A percentile compares a stretch with the other conserved stretches of the same genome.
Conservation (phyloP, 2,888 invertebrate genomes). For the Vanessa cardui region DNA sequence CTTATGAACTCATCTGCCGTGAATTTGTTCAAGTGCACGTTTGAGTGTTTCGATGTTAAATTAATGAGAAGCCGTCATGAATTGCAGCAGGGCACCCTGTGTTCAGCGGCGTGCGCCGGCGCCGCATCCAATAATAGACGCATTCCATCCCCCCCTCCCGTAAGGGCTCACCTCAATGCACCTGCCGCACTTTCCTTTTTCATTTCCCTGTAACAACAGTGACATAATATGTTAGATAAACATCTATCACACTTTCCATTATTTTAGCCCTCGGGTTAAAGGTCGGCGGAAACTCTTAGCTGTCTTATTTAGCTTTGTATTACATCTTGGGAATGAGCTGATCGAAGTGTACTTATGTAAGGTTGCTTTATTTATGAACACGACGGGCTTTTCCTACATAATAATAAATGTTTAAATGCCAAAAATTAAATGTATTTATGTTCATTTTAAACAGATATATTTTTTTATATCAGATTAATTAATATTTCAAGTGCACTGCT, state of each 20-base stretch:
- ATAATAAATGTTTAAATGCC: background rate
- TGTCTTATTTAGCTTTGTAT: slow-evolving; percentile 32
- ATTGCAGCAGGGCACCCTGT: slow-evolving; percentile 53
- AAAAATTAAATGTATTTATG: too few species aligned
- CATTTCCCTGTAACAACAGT: slow-evolving; percentile 54
- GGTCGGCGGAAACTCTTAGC: slow-evolving; percentile 38
- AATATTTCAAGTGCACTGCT: too few species aligned
- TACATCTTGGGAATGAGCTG: slow-evolving; percentile 31
- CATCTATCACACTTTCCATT: slow-evolving; percentile 45
- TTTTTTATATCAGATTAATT: too few species aligned
- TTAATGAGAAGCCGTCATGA: slow-evolving; percentile 42
- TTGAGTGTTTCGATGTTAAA: slow-evolving; percentile 38
- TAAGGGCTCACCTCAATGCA: slow-evolving; percentile 60
- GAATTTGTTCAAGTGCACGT: slow-evolving; percentile 32
- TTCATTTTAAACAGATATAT: too few species aligned
- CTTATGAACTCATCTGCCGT: slow-evolving; percentile 26
- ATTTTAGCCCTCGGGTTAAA: slow-evolving; percentile 42
- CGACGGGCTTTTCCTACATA: slow-evolving; percentile 14
- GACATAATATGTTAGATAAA: slow-evolving; percentile 45
- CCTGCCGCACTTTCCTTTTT: slow-evolving; percentile 78
- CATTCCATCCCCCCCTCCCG: slow-evolving; percentile 66
- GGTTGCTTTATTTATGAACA: slow-evolving; percentile 24
- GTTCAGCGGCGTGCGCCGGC: slow-evolving; percentile 60
- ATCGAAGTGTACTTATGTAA: slow-evolving; percentile 33
- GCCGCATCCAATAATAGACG: slow-evolving; percentile 78